phyloP scores from a whole-genome alignment of 2,888 invertebrate species.

The Brachyptera putata region DNA sequence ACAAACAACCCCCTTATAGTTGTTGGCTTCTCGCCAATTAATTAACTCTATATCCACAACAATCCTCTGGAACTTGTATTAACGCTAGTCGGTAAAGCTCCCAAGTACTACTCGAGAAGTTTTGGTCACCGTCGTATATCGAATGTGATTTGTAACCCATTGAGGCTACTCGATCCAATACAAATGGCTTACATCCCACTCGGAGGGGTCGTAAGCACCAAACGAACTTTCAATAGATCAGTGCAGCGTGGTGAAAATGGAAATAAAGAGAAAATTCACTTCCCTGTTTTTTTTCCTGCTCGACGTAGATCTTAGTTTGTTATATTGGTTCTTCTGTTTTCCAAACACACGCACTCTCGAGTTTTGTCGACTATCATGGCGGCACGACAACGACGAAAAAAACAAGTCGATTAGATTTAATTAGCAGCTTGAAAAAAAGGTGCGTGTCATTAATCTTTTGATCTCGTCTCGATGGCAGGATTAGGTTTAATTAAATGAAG shows the following conservation, averaged over 20 bases:
- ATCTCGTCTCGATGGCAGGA: too few species aligned
- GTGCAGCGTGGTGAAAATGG: neutral
- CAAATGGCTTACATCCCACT: slow-evolving; percentile 17
- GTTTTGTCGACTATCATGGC: too few species aligned
- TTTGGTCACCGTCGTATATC: slow-evolving; percentile 1
- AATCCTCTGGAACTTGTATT: neutral
- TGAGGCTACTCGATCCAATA: neutral
- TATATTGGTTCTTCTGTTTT: slow-evolving; percentile 1
- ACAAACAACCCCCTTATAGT: too few species aligned
- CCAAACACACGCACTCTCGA: neutral
- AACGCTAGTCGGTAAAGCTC: too few species aligned
- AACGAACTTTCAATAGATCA: slow-evolving; percentile 5
- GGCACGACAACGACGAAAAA: slow-evolving; percentile 1
- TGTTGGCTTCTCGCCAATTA: slow-evolving; percentile 9
- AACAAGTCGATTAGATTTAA: slow-evolving; percentile 3
- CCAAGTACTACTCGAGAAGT: neutral
- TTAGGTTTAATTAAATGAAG: too few species aligned
- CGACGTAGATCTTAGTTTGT: neutral
- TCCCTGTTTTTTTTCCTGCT: neutral
- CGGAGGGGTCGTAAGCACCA: neutral
- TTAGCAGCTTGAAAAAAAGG: neutral
- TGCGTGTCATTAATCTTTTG: too few species aligned
- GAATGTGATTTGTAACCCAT: slow-evolving; percentile 17
- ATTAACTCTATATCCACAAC: slow-evolving; percentile 16
- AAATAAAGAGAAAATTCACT: neutral